Evolutionary conservation across 2,888 invertebrate species (phyloP), one percentile per base, ranked within the genome.

Genomic region (Lasioglossum lativentre): DNA sequence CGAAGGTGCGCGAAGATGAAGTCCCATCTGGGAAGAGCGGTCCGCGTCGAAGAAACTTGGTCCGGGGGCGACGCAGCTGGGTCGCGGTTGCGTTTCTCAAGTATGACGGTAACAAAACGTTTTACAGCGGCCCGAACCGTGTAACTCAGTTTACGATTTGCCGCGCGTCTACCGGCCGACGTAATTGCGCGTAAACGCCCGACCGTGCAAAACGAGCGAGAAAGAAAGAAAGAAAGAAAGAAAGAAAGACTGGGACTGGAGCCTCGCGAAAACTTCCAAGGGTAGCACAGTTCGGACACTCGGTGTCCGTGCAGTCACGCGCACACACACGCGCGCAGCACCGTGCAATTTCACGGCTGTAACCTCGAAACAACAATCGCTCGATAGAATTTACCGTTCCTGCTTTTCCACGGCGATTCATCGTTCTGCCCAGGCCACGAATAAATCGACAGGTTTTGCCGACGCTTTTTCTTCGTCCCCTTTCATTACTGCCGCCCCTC

Each of bases 291-390:
- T 47, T 68, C 73, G 70, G 82, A 77, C 73, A 73, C 56, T 40
- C 42, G 2, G 34, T 34, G 75, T 68, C 56, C 78, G 78, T 56
- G 73, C 56, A 56, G 71, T 71, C 63, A 38, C 27, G 14, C 30
- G 59, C n/a, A 12, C 42, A 71, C 72, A 66, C 78, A 78, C 66
- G 42, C 63, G 23, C 74, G 52, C 63, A n/a, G 30, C 34, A 76
- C 70, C 47, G 75, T 79, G 76, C 68, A 84, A 80, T 86, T 86
- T 86, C 80, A 59, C 56, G 76, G 73, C 80, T 30, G 30, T 86
- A 84, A 86, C 47, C 75, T 77, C 38, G 56, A 80, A 86, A 84
- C 84, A 71, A 75, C 74, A 56, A 78, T 66, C 63, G 40, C 16
- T 5, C 80, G 40, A 78, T 77, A 71, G 40, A 59, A 63, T 66